These are phyloP conservation scores for Labeo calbasu DNA, from an alignment of 2,797 vertebrate genomes.

Conservation along the genomic window DNA sequence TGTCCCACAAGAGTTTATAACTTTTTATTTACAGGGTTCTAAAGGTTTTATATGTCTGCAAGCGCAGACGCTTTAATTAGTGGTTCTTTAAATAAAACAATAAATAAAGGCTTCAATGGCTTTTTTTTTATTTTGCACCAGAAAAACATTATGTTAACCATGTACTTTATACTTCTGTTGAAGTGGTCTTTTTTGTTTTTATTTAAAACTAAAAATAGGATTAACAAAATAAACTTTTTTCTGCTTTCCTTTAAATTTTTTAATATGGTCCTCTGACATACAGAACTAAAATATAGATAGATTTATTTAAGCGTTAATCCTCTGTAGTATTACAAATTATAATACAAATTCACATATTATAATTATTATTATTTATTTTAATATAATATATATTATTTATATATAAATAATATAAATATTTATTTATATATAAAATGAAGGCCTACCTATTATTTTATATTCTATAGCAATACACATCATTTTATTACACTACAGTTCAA, in stretches of 20 bases:
- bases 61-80: slow-evolving; percentile 50
- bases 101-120: slow-evolving; percentile 29
- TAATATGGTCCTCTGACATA: not conserved
- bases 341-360: not conserved
- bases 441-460: no score
- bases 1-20: slow-evolving; percentile 39
- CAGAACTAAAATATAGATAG: not conserved
- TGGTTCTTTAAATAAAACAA: slow-evolving; percentile 46
- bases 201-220: not conserved
- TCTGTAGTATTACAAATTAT: not conserved
- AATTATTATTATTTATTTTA: not conserved
- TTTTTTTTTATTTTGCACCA: not conserved
- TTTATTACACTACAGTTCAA: not conserved
- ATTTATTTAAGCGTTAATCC: not conserved
- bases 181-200: not conserved
- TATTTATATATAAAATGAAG: not conserved
- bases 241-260: not conserved
- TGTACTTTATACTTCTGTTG: not conserved
- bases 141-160: not conserved
- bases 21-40: slow-evolving; percentile 56
- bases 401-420: no score
- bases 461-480: not conserved
- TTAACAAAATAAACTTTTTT: not conserved
- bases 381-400: no score
- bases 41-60: slow-evolving; percentile 61